phyloP scores from a whole-genome alignment of 2,888 invertebrate species.

The Brachyptera risi region DNA sequence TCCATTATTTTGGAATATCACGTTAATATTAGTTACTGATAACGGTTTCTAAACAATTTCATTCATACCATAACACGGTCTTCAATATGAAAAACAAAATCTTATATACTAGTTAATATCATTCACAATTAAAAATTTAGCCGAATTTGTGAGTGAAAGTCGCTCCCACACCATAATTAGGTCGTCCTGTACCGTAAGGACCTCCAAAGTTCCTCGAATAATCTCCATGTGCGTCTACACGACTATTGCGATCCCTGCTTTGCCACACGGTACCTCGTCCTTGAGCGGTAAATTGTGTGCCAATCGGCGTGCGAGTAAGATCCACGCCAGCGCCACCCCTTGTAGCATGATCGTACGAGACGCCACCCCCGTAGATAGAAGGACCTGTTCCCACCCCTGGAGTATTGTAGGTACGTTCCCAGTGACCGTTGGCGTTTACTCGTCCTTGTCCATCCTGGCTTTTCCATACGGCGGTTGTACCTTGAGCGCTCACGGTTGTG shows the following conservation, averaged over 20 bases:
- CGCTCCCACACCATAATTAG: neutral
- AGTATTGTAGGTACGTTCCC: neutral
- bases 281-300: neutral
- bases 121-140: too few relatives aligned
- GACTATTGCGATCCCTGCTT: neutral
- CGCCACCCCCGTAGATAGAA: neutral
- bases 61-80: too few relatives aligned
- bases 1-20: too few relatives aligned
- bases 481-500: neutral
- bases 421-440: slow-evolving; percentile 1
- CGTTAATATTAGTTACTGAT: too few relatives aligned
- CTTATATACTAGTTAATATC: too few relatives aligned
- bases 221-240: slow-evolving; percentile 2
- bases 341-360: neutral
- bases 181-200: neutral
- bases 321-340: slow-evolving; percentile 7
- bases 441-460: neutral
- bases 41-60: too few relatives aligned
- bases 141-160: slow-evolving; percentile 5
- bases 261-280: neutral
- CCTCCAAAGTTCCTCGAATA: slow-evolving; percentile 8
- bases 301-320: slow-evolving; percentile 9
- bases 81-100: too few relatives aligned
- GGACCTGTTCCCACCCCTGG: neutral
- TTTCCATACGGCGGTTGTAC: neutral